These are phyloP conservation scores for Phorcus lineatus DNA, from an alignment of 2,888 invertebrate genomes.

Conservation along the genomic window DNA sequence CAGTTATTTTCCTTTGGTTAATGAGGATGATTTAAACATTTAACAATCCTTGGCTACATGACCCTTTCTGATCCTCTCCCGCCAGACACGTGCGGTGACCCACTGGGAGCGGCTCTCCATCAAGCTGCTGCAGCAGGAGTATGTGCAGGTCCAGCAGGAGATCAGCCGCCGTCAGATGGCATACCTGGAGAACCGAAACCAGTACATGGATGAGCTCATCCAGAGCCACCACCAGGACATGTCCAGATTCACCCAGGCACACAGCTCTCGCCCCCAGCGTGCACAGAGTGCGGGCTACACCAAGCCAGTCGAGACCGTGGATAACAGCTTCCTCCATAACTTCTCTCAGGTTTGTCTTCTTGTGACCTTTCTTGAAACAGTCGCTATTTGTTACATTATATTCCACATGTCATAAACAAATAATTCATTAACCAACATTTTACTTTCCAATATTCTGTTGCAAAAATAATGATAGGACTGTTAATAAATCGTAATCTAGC, in stretches of 20 bases:
- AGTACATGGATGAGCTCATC: slow-evolving; percentile 66
- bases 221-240: slow-evolving; percentile 59
- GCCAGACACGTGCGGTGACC: slow-evolving; percentile 58
- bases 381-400: no score
- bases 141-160: slow-evolving; percentile 57
- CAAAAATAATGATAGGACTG: no score
- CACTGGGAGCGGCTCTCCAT: slow-evolving; percentile 67
- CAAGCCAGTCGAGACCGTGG: slow-evolving; percentile 48
- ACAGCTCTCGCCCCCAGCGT: slow-evolving; percentile 39
- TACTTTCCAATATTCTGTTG: no score
- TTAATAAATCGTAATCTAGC: no score
- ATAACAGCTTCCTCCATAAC: slow-evolving; percentile 45
- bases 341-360: not conserved
- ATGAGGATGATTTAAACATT: no score
- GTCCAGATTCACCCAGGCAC: slow-evolving; percentile 49
- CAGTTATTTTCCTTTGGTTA: no score
- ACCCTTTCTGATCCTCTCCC: slow-evolving; percentile 12
- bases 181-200: slow-evolving; percentile 62
- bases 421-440: no score
- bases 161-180: slow-evolving; percentile 55
- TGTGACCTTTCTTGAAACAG: no score
- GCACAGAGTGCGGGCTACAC: slow-evolving; percentile 27
- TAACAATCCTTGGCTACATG: not conserved
- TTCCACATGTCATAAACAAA: no score
- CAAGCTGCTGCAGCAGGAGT: slow-evolving; percentile 61